These are phyloP conservation scores for Synanceia verrucosa DNA, from an alignment of 2,797 vertebrate genomes.

Conservation along the genomic window DNA sequence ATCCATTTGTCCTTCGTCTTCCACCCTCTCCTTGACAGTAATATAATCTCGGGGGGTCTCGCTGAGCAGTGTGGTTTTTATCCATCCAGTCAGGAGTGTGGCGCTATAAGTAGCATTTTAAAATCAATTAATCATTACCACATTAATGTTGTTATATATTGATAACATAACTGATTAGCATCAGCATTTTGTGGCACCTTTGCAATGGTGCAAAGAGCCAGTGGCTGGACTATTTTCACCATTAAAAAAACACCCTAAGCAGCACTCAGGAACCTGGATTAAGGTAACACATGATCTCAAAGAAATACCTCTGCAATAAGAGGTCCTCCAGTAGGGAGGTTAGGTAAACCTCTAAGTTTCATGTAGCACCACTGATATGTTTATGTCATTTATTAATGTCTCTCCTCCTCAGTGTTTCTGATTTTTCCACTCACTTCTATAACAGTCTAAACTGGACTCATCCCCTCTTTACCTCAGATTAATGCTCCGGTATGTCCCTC, in stretches of 20 bases:
- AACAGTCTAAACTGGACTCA: background rate
- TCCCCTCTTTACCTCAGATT: conserved; percentile 21
- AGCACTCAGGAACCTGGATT: background rate
- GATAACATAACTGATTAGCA: background rate
- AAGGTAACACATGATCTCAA: background rate
- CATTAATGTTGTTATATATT: background rate
- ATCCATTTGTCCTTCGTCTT: conserved; percentile 17
- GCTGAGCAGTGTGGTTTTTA: conserved; percentile 11
- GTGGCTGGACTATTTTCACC: background rate
- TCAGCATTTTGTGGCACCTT: background rate
- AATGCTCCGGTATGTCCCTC: conserved; percentile 28
- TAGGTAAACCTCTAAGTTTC: too few relatives aligned
- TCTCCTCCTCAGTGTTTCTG: conserved; percentile 17
- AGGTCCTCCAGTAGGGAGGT: too few relatives aligned
- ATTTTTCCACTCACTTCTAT: conserved; percentile 7
- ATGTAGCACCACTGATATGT: background rate
- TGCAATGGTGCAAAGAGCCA: background rate
- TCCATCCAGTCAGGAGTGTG: background rate
- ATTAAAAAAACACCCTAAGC: conserved; percentile 1
- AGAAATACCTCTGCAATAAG: background rate
- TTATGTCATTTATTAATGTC: conserved; percentile 3
- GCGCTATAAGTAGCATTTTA: conserved; percentile 6
- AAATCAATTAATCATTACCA: conserved; percentile 18
- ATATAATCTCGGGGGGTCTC: conserved; percentile 1
- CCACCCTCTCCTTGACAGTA: background rate